phyloP scores from a whole-genome alignment of 2,888 invertebrate species.

The Acleris literana region DNA sequence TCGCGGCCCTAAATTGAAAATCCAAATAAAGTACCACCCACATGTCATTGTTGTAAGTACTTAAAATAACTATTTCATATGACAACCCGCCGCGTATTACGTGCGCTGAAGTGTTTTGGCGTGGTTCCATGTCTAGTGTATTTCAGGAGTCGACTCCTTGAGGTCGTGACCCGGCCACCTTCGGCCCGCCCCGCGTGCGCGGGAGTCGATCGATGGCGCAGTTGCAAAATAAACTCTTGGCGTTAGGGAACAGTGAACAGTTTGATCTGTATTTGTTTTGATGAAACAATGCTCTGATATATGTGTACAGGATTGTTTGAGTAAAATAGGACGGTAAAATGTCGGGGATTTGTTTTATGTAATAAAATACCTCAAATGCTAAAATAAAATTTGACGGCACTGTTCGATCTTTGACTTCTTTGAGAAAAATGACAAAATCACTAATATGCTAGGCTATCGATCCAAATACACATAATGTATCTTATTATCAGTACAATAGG shows the following conservation, averaged over 20 bases:
- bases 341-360: too few relatives aligned
- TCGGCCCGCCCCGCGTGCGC: slow-evolving; percentile 42
- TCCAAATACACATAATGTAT: too few relatives aligned
- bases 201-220: slow-evolving; percentile 8
- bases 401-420: too few relatives aligned
- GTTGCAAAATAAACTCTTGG: background rate
- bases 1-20: background rate
- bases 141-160: slow-evolving; percentile 58
- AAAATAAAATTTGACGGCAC: too few relatives aligned
- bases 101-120: slow-evolving; percentile 52
- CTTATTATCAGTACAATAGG: too few relatives aligned
- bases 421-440: too few relatives aligned
- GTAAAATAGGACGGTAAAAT: too few relatives aligned
- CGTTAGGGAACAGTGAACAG: background rate
- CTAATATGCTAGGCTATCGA: too few relatives aligned
- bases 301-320: too few relatives aligned
- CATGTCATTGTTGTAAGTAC: slow-evolving; percentile 11
- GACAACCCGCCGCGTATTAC: slow-evolving; percentile 29
- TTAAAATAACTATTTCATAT: slow-evolving; percentile 32
- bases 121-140: slow-evolving; percentile 58
- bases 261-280: background rate
- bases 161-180: slow-evolving; percentile 69
- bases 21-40: background rate
- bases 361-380: too few relatives aligned
- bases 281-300: background rate